phyloP scores from a whole-genome alignment of 2,888 invertebrate genomes.

The Mactromeris polynyma region DNA sequence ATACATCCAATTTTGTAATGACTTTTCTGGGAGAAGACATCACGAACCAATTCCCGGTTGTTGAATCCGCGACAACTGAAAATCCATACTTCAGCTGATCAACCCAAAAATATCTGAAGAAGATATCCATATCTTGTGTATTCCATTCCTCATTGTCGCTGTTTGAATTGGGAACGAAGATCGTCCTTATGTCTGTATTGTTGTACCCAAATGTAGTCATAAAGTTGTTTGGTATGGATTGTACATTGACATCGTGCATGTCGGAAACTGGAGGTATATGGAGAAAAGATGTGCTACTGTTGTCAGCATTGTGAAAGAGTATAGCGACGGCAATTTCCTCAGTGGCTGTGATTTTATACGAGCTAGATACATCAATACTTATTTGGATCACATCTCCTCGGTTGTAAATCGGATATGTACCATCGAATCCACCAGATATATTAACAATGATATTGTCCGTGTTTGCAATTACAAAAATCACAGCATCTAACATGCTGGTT shows the following conservation, averaged over 20 bases:
- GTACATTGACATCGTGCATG: constrained; percentile 9
- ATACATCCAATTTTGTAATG: neutral
- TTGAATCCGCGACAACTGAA: neutral
- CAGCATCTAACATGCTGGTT: constrained; percentile 34
- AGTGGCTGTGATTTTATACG: neutral
- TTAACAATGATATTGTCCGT: constrained; percentile 49
- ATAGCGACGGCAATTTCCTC: constrained; percentile 15
- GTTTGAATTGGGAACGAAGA: neutral
- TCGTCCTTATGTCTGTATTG: constrained; percentile 6
- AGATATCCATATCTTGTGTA: neutral
- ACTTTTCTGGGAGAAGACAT: constrained; percentile 4
- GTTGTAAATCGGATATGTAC: constrained; percentile 21
- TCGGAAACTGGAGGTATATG: neutral
- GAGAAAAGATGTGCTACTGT: neutral
- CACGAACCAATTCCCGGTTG: constrained; percentile 15
- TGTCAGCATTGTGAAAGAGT: neutral
- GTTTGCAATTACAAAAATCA: constrained; percentile 28
- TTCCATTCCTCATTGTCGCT: neutral
- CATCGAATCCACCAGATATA: constrained; percentile 45
- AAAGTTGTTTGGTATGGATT: constrained; percentile 22
- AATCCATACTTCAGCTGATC: neutral
- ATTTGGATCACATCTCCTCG: constrained; percentile 16
- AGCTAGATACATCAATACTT: constrained; percentile 18
- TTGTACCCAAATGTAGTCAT: neutral
- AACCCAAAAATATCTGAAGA: neutral